Evolutionary conservation across 1,140 invertebrate genomes (phyloP).

Genomic region (Zophobas morio): DNA sequence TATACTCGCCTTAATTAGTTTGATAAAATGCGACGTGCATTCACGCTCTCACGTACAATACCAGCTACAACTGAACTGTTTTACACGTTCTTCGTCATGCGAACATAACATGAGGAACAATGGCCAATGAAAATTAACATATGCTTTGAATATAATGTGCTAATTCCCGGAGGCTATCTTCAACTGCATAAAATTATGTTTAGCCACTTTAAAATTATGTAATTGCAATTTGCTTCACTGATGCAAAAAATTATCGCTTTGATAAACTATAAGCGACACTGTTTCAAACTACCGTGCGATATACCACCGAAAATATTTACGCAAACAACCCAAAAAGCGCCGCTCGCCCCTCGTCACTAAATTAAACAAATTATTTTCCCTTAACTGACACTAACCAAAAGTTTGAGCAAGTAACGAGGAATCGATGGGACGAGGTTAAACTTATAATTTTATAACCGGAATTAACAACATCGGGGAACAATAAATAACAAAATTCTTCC

Average conservation of each 20-base stretch:
- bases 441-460: conserved; percentile 35
- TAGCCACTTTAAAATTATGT: conserved; percentile 35
- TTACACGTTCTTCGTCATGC: conserved; percentile 47
- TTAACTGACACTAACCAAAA: conserved; percentile 27
- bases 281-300: background rate
- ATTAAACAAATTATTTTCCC: conserved; percentile 31
- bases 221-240: conserved; percentile 1
- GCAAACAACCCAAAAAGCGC: background rate
- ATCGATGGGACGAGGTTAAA: conserved; percentile 29
- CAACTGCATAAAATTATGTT: conserved; percentile 44
- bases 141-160: conserved; percentile 45
- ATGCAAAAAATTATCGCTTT: conserved; percentile 22
- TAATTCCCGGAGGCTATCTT: conserved; percentile 39
- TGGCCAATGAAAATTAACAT: conserved; percentile 46
- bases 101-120: conserved; percentile 46
- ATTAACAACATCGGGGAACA: conserved; percentile 18
- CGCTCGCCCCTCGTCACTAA: conserved; percentile 1
- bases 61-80: conserved; percentile 47
- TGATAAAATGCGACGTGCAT: conserved; percentile 49
- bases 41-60: conserved; percentile 46
- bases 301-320: background rate
- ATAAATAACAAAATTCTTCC: conserved; percentile 20
- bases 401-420: conserved; percentile 22
- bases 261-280: background rate
- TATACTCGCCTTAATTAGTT: conserved; percentile 49